A percentile compares a stretch with the other conserved stretches of the same genome.
Evolutionary conservation across 2,888 invertebrate species (phyloP).

Genomic region (Conomelus anceps): DNA sequence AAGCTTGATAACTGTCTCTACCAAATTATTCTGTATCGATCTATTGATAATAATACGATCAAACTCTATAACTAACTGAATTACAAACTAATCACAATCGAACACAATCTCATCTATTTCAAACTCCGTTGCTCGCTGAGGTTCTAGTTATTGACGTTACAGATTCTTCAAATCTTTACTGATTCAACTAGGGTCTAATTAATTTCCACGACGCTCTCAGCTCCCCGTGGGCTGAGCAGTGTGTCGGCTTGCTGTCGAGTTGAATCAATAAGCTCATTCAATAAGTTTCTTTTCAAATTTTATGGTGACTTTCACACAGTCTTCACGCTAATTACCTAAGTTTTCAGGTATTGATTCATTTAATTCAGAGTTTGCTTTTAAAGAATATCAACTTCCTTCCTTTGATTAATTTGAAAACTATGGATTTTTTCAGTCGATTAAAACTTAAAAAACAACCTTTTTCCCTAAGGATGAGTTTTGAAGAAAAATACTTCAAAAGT

Average conservation of each 20-base stretch:
- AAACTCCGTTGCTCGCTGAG: background rate
- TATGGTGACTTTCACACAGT: background rate
- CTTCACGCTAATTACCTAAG: background rate
- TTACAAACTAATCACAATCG: background rate
- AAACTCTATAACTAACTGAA: background rate
- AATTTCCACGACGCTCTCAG: background rate
- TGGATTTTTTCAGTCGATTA: no score
- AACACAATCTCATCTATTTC: background rate
- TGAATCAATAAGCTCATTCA: background rate
- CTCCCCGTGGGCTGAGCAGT: background rate
- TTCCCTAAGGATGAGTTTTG: no score
- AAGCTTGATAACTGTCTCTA: background rate
- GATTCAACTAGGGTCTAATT: background rate
- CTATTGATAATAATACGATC: background rate
- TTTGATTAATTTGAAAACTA: no score
- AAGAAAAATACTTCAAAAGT: no score
- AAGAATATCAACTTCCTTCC: no score
- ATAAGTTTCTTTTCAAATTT: background rate
- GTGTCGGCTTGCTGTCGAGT: background rate
- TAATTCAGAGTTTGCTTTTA: background rate
- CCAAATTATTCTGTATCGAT: background rate
- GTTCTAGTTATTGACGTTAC: background rate
- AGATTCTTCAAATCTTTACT: no score
- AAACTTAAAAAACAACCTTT: no score
- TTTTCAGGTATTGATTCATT: background rate